Base-by-base conservation (phyloP, 2,888 invertebrate species). In the Zhengitettix transpicula region DNA sequence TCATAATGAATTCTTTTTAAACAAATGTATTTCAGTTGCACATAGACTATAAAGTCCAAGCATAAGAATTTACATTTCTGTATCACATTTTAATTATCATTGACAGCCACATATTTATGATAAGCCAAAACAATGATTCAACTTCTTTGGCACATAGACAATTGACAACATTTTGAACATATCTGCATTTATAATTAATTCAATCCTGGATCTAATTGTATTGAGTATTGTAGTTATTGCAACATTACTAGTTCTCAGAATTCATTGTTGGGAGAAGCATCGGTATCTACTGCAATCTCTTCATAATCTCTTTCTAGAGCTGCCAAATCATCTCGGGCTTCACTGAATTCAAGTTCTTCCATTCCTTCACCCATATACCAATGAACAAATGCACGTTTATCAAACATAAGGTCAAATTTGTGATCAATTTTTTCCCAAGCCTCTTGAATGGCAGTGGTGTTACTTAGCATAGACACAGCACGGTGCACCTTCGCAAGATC, bases 391-490 rank as follows among this genome's bases (percentile, higher is more conserved):
- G 80, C 80, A 52, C 79, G 70, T 71, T 80, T 80, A 64, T 78
- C 76, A 69, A 79, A 81, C 79, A 81, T 79, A 60, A 81, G 70
- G 67, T 78, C 79, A 67, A 81, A 79, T 69, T 81, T 81, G 68
- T 76, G 76, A 68, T 80, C 78, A 14, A 81, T 72, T 63, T 79
- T 73, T 42, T 76, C 75, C 81, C 81, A 81, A 16, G 80, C 80
- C 64, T 79, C 79, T 16, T 77, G 78, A 64, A 81, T 79, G 61
- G 80, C 79, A 9, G 80, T 85, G 58, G 79, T 89, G 71, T 92
- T 94, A 58, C 88, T 85, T 58, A 93, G 77, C 87, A 92, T 91
- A 70, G 80, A 80, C 17, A 81, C 78, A 52, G 81, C 79, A 52
- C 80, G 72, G 42, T 75, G 74, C 10, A 78, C 77, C 67, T 74